Conservation (phyloP, 2,113 vertebrate genomes). For the Phocoena phocoena region DNA sequence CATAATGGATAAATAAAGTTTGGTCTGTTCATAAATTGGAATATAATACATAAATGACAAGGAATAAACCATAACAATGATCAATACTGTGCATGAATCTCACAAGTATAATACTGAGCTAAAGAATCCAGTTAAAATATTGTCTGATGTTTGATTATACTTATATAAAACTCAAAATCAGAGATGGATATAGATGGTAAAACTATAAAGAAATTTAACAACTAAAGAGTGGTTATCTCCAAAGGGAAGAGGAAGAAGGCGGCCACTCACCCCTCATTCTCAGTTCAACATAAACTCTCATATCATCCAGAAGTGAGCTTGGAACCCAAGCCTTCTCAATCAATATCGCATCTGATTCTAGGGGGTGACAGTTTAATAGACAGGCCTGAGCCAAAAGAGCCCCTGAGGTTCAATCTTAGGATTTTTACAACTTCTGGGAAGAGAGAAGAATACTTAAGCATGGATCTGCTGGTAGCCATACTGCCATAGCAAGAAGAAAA, state of each 20-base stretch:
- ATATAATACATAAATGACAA: neutral
- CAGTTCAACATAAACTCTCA: neutral
- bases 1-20: neutral
- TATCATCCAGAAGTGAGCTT: neutral
- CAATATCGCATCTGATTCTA: neutral
- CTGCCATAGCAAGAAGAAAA: neutral
- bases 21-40: neutral
- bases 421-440: neutral
- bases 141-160: neutral
- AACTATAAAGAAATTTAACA: neutral
- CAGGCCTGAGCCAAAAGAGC: neutral
- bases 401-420: neutral
- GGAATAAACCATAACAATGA: neutral
- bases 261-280: neutral
- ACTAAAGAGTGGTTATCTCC: neutral
- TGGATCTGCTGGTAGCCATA: neutral
- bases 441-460: neutral
- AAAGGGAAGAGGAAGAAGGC: neutral
- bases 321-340: neutral
- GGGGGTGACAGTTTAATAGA: too few species aligned
- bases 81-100: neutral
- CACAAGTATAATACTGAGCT: neutral
- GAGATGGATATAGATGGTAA: neutral
- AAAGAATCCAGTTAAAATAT: neutral
- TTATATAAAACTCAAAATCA: neutral